Evolutionary conservation across 1,140 invertebrate species (phyloP).

Genomic region (Scaptomyza graminum): DNA sequence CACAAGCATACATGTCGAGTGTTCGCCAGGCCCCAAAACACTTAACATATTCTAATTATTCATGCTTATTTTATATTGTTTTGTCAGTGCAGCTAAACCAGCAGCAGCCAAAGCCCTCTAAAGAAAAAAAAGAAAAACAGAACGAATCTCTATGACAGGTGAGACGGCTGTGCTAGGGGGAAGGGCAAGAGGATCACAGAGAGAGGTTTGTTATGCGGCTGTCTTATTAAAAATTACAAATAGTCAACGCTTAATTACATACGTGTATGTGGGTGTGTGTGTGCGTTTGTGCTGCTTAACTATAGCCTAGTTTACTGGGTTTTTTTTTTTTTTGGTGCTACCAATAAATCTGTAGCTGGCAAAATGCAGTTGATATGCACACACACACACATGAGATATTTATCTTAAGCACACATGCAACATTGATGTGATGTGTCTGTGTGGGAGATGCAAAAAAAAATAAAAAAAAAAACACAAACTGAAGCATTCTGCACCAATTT

Average conservation of each 20-base stretch:
- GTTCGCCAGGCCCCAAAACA: slow-evolving; percentile 62
- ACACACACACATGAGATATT: slow-evolving; percentile 38
- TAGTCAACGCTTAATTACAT: slow-evolving; percentile 75
- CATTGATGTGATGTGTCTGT: slow-evolving; percentile 24
- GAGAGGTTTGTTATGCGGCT: slow-evolving; percentile 29
- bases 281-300: slow-evolving; percentile 21
- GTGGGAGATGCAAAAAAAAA: slow-evolving; percentile 2
- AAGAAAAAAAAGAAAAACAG: not conserved
- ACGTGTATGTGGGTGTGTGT: slow-evolving; percentile 1
- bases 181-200: not conserved
- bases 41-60: slow-evolving; percentile 84
- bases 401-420: slow-evolving; percentile 41
- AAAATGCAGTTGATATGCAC: slow-evolving; percentile 5
- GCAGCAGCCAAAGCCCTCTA: slow-evolving; percentile 24
- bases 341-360: slow-evolving; percentile 58
- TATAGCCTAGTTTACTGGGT: slow-evolving; percentile 50
- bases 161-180: not conserved
- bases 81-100: slow-evolving; percentile 43
- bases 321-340: slow-evolving; percentile 20
- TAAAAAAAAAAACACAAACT: slow-evolving; percentile 36
- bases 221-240: slow-evolving; percentile 82
- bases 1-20: slow-evolving; percentile 28
- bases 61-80: slow-evolving; percentile 83
- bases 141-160: slow-evolving; percentile 24
- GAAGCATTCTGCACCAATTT: slow-evolving; percentile 80